Conservation (phyloP, 2,888 invertebrate genomes). For the Aphrophora alni region DNA sequence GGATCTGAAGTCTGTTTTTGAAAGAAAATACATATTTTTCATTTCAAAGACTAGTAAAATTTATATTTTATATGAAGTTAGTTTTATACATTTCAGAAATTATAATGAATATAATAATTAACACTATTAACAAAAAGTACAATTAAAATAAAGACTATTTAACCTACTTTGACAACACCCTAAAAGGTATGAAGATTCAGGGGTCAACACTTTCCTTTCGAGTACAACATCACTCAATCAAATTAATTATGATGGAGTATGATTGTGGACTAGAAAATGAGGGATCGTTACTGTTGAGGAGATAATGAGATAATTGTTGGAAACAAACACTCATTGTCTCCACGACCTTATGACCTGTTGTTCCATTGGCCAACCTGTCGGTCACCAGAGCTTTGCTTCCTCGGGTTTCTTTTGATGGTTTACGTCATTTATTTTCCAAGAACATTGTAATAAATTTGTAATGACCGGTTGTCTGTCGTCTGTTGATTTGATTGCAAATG, state of each 20-base stretch:
- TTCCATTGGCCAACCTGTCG: constrained; percentile 21
- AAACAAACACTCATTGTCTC: constrained; percentile 26
- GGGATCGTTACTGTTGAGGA: constrained; percentile 30
- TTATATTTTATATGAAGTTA: too few species aligned
- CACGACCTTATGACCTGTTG: constrained; percentile 31
- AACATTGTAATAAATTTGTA: constrained; percentile 9
- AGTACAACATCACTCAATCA: constrained; percentile 23
- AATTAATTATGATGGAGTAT: constrained; percentile 43
- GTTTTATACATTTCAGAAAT: too few species aligned
- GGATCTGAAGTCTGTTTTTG: too few species aligned
- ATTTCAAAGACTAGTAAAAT: too few species aligned
- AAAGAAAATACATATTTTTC: too few species aligned
- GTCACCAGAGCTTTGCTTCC: not conserved
- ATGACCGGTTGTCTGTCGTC: constrained; percentile 7
- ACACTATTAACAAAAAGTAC: too few species aligned
- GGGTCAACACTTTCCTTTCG: constrained; percentile 17
- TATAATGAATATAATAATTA: too few species aligned
- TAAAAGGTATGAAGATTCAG: not conserved
- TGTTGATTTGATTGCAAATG: constrained; percentile 28
- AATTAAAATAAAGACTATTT: too few species aligned
- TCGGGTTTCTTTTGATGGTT: not conserved
- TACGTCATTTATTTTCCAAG: not conserved
- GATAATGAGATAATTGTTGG: constrained; percentile 39
- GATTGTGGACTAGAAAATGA: constrained; percentile 28
- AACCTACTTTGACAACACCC: not conserved